Base-by-base conservation (phyloP, 1,140 invertebrate genomes). In the Harpegnathos saltator region DNA sequence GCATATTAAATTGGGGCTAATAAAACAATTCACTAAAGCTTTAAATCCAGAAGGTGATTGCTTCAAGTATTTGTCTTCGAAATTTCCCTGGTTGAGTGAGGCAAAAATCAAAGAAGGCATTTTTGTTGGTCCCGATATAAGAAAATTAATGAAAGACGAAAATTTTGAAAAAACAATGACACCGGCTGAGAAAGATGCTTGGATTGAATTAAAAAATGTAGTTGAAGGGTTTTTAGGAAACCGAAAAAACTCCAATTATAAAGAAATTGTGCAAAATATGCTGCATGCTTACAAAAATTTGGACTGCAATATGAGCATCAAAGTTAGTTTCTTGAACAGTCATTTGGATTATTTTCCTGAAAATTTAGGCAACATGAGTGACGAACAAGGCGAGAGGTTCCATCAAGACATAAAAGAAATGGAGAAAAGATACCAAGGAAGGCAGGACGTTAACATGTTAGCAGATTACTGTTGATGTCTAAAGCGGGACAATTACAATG, bases 321-420 rank as follows among this genome's bases (percentile, higher is more conserved):
- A 92, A 83, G 66, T 92, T 0, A 87, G 91, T 87, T 91, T 90
- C 77, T 72, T 92, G n/a, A 62, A 88, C 48, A 90, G 80, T 3
- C 69, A 91, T 77, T 68, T 91, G 24, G 88, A 92, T 29, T 88
- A 82, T 71, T 91, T 91, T 82, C 81, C 77, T 44, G 61, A 88
- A 77, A 90, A 93, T 69, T 56, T 56, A 56, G 52, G 33, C 2
- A 12, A 56, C n/a, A 17, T 56, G n/a, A 56, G 17, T n/a, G 52
- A 56, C 17, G 52, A 56, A 56, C 52, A n/a, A 56, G 52, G n/a
- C n/a, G n/a, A 56, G 52, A 56, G 52, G n/a, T 56, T 56, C 17
- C n/a, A 56, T 5, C 52, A 56, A 5, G 52, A 56, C n/a, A 33
- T 33, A 33, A 33, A 33, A 33, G 33, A 33, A 33, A 33, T 33